Conservation (phyloP, 35 echinoderm and acorn worm species). For the Apostichopus japonicus region DNA sequence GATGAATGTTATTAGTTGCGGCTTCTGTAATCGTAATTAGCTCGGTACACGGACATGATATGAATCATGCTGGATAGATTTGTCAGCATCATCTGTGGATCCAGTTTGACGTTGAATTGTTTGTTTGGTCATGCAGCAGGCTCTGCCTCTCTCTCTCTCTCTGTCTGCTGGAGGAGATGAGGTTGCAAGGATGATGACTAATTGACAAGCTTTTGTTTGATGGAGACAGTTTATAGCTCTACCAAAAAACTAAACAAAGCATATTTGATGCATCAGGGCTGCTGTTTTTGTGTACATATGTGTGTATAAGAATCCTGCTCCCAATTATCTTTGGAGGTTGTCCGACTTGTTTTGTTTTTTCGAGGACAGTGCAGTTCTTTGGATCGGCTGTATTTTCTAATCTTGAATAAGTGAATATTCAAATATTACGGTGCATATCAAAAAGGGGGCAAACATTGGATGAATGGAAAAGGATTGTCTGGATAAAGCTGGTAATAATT, state of each 20-base stretch:
- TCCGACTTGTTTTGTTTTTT: neutral
- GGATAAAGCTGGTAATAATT: too few relatives aligned
- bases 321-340: neutral
- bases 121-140: neutral
- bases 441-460: too few relatives aligned
- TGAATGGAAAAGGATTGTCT: too few relatives aligned
- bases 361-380: neutral
- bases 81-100: neutral
- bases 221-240: neutral
- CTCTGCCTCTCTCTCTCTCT: too few relatives aligned
- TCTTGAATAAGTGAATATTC: neutral
- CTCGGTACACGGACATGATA: neutral
- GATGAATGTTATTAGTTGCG: neutral
- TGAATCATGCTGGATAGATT: neutral
- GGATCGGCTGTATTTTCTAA: neutral
- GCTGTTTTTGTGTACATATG: neutral
- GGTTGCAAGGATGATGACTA: neutral
- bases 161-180: neutral
- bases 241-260: neutral
- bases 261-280: neutral
- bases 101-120: slow-evolving; percentile 6
- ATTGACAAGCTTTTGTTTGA: neutral
- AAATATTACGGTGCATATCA: too few relatives aligned
- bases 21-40: slow-evolving; percentile 4
- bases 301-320: neutral